Evolutionary conservation across 2,888 invertebrate species (phyloP).

Genomic region (Platerodrilus igneus): DNA sequence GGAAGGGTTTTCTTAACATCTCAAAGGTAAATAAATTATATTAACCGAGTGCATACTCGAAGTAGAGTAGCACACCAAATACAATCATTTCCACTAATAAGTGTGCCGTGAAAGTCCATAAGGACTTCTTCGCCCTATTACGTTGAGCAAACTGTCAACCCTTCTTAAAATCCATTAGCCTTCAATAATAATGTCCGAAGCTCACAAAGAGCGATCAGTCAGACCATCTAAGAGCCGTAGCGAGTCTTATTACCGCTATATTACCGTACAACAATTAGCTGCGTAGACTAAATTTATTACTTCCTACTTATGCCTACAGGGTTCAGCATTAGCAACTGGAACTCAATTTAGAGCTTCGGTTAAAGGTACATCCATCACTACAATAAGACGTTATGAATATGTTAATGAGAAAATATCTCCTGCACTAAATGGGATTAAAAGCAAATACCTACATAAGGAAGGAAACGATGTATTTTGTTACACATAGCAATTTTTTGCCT

Average conservation of each 20-base stretch:
- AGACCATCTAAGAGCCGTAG: slow-evolving; percentile 46
- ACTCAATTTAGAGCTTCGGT: slow-evolving; percentile 43
- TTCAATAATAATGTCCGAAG: slow-evolving; percentile 50
- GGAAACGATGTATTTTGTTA: too few species aligned
- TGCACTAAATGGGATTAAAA: slow-evolving; percentile 15
- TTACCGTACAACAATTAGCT: slow-evolving; percentile 49
- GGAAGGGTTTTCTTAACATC: too few species aligned
- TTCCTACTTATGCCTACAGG: slow-evolving; percentile 46
- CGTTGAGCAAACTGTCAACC: slow-evolving; percentile 38
- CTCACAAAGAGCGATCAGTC: slow-evolving; percentile 49
- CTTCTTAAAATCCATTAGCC: slow-evolving; percentile 51
- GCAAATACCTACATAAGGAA: too few species aligned
- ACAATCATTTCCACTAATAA: too few species aligned
- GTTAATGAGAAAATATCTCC: slow-evolving; percentile 10
- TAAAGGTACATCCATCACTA: slow-evolving; percentile 24
- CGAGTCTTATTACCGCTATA: slow-evolving; percentile 46
- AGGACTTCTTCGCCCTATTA: slow-evolving; percentile 13
- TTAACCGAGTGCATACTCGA: too few species aligned
- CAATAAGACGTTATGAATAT: slow-evolving; percentile 20
- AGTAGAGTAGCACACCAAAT: too few species aligned
- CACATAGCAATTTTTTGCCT: too few species aligned
- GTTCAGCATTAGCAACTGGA: slow-evolving; percentile 44
- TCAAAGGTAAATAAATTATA: too few species aligned
- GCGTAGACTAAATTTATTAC: slow-evolving; percentile 48
- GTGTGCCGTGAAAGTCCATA: slow-evolving; percentile 13